Base-by-base conservation (phyloP, 2,113 vertebrate genomes). In the Paedocypris sp. region DNA sequence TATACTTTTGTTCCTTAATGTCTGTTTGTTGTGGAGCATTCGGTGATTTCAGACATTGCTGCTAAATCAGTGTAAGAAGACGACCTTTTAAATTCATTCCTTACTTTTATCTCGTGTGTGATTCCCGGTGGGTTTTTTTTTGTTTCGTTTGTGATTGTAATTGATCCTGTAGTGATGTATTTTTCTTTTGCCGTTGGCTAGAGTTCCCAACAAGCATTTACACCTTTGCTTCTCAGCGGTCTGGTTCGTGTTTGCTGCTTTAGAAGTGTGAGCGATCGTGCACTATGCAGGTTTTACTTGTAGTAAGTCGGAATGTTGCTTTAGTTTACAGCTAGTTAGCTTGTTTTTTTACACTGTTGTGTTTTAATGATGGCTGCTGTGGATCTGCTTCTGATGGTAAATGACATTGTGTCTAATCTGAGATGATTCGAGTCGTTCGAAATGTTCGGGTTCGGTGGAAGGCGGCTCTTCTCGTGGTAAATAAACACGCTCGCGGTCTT, bases 121-220 rank as follows among this genome's bases (percentile, higher is more conserved):
- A n/a, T n/a, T n/a, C n/a, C n/a, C n/a, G n/a, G n/a, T n/a, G n/a
- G n/a, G n/a, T n/a, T n/a, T n/a, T n/a, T n/a, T n/a, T n/a, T n/a
- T n/a, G n/a, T n/a, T n/a, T n/a, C n/a, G n/a, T n/a, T n/a, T n/a
- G n/a, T n/a, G n/a, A n/a, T n/a, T n/a, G n/a, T n/a, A n/a, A n/a
- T n/a, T n/a, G n/a, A n/a, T n/a, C n/a, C n/a, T n/a, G n/a, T n/a
- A n/a, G n/a, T n/a, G n/a, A n/a, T n/a, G n/a, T n/a, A n/a, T n/a
- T n/a, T n/a, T n/a, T n/a, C n/a, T n/a, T n/a, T n/a, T n/a, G n/a
- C n/a, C n/a, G n/a, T n/a, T 64, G 59, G 69, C 54, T 64, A 68
- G 61, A 68, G 65, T 68, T 80, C 73, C 72, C 76, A 77, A 66
- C 77, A 75, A 82, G 51, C 85, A 77, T 89, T 87, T 71, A 80